Base-by-base conservation (phyloP, 2,797 vertebrate genomes). In the Phrynocephalus forsythii region DNA sequence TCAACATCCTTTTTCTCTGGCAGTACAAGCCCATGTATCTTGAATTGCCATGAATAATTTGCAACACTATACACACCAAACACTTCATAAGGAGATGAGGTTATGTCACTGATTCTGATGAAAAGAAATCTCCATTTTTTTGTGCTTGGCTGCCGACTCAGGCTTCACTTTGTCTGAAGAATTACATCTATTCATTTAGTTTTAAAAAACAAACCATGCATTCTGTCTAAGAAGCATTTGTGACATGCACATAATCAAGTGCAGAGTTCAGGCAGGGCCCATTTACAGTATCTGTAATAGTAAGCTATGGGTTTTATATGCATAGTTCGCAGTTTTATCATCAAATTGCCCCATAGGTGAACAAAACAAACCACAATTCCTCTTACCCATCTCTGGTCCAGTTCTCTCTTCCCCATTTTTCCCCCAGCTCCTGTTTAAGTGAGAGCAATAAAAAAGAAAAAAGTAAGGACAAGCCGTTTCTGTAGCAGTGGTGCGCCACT, bases 81-180 rank as follows among this genome's bases (percentile, higher is more conserved):
- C n/a, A 50, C 85, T 52, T 73, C 24, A 5, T 26, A 5, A 3
- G 28, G 76, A 86, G 38, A 44, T 69, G 79, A 85, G 0, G 16
- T 84, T 81, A 75, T 1, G 0, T 81, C 71, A 88, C 5, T 0
- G 3, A 7, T 81, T 89, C 75, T 76, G 0, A 44, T 78, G 26
- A 63, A 88, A 84, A 69, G 0, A 90, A 69, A 81, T 81, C 33
- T 85, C 24, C 18, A 63, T 33, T 3, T 79, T 11, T 72, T 3
- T 79, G 33, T 67, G 83, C 50, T 76, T 26, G 52, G 7, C 8
- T 79, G 0, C 75, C 56, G 84, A 9, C n/a, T 81, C 66, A 88
- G 73, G 26, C 84, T 84, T 88, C 83, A 8, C 86, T 84, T 89
- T 85, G 63, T 30, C 88, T 7, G 86, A 87, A n/a, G 10, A 50